These are phyloP conservation scores for Drosophila picticornis DNA, from an alignment of 2,888 invertebrate genomes.

Conservation along the genomic window DNA sequence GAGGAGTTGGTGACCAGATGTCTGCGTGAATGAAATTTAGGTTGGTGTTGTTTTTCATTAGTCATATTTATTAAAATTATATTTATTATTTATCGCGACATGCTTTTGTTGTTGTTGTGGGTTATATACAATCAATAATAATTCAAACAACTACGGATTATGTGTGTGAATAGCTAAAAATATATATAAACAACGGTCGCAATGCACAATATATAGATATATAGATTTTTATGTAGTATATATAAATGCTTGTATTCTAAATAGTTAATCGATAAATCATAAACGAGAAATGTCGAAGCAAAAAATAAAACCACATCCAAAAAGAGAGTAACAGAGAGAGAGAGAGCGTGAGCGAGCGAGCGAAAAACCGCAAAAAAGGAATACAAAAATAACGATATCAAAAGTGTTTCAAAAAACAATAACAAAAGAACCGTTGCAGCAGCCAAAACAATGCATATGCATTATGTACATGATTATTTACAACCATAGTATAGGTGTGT, in stretches of 20 bases:
- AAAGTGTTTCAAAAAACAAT: slow-evolving; percentile 28
- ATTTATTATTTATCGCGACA: slow-evolving; percentile 18
- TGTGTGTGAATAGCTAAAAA: slow-evolving; percentile 9
- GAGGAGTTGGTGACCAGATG: slow-evolving; percentile 81
- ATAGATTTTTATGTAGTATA: neutral
- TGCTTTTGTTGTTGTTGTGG: slow-evolving; percentile 27
- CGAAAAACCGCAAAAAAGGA: neutral
- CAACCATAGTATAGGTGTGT: slow-evolving; percentile 3
- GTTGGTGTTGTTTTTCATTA: slow-evolving; percentile 5
- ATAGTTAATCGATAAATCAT: slow-evolving; percentile 47
- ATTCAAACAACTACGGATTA: slow-evolving; percentile 37
- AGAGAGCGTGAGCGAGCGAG: neutral
- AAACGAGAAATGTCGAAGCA: slow-evolving; percentile 20
- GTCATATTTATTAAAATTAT: neutral
- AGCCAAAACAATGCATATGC: slow-evolving; percentile 19
- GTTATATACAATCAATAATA: slow-evolving; percentile 44
- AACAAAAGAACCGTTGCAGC: slow-evolving; percentile 10
- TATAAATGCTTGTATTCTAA: slow-evolving; percentile 6
- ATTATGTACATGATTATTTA: slow-evolving; percentile 11
- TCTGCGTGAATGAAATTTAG: slow-evolving; percentile 37
- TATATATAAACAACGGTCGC: slow-evolving; percentile 8
- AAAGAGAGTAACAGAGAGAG: slow-evolving; percentile 10
- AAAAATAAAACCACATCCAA: slow-evolving; percentile 45
- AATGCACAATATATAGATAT: slow-evolving; percentile 12
- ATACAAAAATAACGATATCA: slow-evolving; percentile 19